These are phyloP conservation scores for Lithobates sylvaticus DNA, from an alignment of 2,797 vertebrate species.

Conservation along the genomic window DNA sequence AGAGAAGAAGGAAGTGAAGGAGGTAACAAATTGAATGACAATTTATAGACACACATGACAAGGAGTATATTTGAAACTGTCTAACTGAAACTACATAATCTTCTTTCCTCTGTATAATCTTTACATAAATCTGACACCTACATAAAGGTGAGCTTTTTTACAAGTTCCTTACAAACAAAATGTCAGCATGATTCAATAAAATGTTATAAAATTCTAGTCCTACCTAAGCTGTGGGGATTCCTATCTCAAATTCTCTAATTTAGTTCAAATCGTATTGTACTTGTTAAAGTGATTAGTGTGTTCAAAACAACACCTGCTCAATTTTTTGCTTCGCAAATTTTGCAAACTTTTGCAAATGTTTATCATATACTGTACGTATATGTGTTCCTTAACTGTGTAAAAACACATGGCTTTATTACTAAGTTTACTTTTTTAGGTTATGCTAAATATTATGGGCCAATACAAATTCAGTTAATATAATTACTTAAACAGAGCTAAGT, in stretches of 20 bases:
- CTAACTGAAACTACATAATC: conserved; percentile 22
- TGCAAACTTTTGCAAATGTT: no score
- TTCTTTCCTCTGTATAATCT: background rate
- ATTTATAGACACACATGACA: background rate
- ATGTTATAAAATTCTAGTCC: background rate
- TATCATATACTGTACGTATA: no score
- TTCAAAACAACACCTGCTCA: no score
- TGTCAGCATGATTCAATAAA: background rate
- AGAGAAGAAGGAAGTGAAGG: conserved; percentile 10
- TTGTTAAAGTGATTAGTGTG: background rate
- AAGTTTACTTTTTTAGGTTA: no score
- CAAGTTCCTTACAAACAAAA: background rate
- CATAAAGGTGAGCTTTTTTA: background rate
- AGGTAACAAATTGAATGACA: conserved; percentile 10
- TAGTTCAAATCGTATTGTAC: no score
- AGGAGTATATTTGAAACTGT: conserved; percentile 3
- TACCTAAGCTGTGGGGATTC: background rate
- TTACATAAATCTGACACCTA: background rate
- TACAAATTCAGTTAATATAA: no score
- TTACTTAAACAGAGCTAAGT: no score
- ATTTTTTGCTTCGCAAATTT: no score
- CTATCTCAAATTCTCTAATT: no score
- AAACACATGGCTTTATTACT: no score
- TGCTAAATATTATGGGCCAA: no score
- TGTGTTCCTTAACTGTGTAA: no score